A percentile compares a stretch with the other conserved stretches of the same genome.
Evolutionary conservation across 2,797 vertebrate species (phyloP).

Genomic region (Lophotriccus pileatus): DNA sequence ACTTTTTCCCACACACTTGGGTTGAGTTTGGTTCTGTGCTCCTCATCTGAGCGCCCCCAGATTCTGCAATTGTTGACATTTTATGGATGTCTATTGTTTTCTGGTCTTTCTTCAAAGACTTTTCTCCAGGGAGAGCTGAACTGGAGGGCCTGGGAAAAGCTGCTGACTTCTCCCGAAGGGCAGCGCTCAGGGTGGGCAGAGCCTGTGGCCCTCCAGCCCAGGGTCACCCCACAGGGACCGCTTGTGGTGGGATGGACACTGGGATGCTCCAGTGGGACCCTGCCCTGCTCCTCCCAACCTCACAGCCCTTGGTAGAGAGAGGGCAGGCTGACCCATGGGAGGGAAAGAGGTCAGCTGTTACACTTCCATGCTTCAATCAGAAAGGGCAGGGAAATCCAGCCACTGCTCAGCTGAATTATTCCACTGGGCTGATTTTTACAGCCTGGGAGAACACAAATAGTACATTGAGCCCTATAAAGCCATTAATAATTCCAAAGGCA

Average conservation of each 20-base stretch:
- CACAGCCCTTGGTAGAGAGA: fast-evolving
- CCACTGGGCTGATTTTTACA: not conserved
- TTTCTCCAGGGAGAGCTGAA: not conserved
- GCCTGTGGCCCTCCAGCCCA: fast-evolving
- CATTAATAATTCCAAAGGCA: not conserved
- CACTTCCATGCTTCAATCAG: fast-evolving
- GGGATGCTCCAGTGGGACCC: not conserved
- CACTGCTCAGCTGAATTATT: not conserved
- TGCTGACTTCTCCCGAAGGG: not conserved
- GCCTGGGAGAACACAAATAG: not conserved
- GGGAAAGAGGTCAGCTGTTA: fast-evolving
- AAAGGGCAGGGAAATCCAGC: not conserved
- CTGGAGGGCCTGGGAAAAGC: not conserved
- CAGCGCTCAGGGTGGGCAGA: not conserved
- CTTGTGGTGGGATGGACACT: not conserved
- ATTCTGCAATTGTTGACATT: fast-evolving
- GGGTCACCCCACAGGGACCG: no score
- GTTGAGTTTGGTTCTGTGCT: not conserved
- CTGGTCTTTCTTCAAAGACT: not conserved
- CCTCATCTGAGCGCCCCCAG: fast-evolving
- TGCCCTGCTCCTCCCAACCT: not conserved
- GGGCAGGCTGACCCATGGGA: not conserved
- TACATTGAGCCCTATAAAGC: not conserved
- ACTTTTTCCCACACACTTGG: not conserved
- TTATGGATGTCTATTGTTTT: not conserved